Conservation (phyloP, 2,113 vertebrate species). For the Myotis yumanensis region DNA sequence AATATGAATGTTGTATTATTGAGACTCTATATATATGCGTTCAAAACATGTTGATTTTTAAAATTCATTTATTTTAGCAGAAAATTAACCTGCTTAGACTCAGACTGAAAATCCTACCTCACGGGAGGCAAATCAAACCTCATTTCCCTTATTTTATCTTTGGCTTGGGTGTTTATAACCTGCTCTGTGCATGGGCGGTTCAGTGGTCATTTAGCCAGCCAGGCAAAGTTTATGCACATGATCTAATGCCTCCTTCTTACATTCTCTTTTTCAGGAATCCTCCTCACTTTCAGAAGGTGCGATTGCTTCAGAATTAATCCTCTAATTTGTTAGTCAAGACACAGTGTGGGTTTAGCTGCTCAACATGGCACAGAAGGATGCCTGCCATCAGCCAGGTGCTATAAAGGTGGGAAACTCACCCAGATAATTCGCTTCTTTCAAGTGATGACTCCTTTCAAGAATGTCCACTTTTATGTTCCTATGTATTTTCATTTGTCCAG, state of each 20-base stretch:
- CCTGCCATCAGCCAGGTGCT: background rate
- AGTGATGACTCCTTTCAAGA: background rate
- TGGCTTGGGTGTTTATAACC: background rate
- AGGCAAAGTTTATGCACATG: background rate
- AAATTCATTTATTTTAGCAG: background rate
- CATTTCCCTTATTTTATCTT: background rate
- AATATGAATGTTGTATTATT: background rate
- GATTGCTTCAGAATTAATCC: background rate
- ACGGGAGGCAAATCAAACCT: background rate
- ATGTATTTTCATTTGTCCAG: background rate
- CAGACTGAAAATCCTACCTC: background rate
- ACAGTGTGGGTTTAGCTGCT: background rate
- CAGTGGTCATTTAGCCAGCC: background rate
- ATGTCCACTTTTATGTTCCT: background rate
- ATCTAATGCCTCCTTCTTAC: background rate
- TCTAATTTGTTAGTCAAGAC: background rate
- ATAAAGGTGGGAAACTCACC: background rate
- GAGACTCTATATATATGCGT: background rate
- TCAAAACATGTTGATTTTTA: background rate
- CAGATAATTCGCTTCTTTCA: background rate
- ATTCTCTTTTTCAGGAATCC: background rate
- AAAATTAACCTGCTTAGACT: background rate
- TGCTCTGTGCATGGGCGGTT: background rate
- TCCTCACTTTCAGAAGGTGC: background rate
- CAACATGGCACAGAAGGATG: background rate